phyloP scores from a whole-genome alignment of 1,140 invertebrate genomes.

The Pinna nobilis region DNA sequence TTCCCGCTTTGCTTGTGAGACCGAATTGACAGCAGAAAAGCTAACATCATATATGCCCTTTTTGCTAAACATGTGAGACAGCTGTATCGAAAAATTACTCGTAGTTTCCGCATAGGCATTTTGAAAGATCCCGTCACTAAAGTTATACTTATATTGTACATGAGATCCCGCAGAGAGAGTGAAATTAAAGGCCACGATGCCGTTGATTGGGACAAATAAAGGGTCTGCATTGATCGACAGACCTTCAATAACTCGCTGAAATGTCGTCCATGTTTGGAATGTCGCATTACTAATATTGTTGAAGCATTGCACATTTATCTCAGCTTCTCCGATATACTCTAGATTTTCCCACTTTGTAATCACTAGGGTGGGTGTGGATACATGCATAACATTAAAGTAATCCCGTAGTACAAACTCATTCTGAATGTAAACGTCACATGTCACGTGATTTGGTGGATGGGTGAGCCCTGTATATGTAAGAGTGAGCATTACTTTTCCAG shows the following conservation, averaged over 20 bases:
- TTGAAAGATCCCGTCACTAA: slow-evolving; percentile 35
- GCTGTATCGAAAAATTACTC: background rate
- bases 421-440: slow-evolving; percentile 21
- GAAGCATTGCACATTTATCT: slow-evolving; percentile 43
- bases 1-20: slow-evolving; percentile 14
- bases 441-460: slow-evolving; percentile 42
- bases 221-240: slow-evolving; percentile 17
- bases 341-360: slow-evolving; percentile 24
- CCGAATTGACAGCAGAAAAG: slow-evolving; percentile 34
- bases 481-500: slow-evolving; percentile 25
- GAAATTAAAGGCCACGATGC: slow-evolving; percentile 34
- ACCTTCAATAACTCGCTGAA: slow-evolving; percentile 41
- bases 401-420: background rate
- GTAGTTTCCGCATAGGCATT: background rate
- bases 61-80: slow-evolving; percentile 27
- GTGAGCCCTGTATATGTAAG: slow-evolving; percentile 18
- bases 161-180: slow-evolving; percentile 44
- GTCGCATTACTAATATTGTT: slow-evolving; percentile 44
- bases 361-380: slow-evolving; percentile 12
- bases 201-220: slow-evolving; percentile 34
- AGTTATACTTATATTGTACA: slow-evolving; percentile 31
- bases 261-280: slow-evolving; percentile 30
- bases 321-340: slow-evolving; percentile 30
- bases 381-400: slow-evolving; percentile 34
- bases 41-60: slow-evolving; percentile 42